These are phyloP conservation scores for Pungitius pungitius DNA, from an alignment of 2,113 vertebrate genomes.

Conservation along the genomic window DNA sequence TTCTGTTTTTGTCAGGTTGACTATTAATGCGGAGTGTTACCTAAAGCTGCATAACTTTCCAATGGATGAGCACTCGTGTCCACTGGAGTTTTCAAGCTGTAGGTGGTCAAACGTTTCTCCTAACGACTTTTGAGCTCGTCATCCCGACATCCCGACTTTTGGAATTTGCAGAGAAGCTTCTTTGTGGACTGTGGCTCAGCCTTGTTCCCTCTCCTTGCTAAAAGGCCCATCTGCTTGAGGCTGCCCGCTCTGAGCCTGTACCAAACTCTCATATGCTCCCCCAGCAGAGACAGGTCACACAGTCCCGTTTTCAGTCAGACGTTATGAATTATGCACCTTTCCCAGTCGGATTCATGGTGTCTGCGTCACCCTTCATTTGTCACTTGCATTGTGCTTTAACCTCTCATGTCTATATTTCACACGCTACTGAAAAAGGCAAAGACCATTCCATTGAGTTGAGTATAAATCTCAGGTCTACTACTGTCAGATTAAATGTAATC, in stretches of 20 bases:
- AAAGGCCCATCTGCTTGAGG: conserved; percentile 69
- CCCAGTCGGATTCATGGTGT: conserved; percentile 63
- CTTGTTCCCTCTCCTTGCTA: conserved; percentile 47
- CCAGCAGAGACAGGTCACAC: conserved; percentile 62
- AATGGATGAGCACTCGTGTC: conserved; percentile 98
- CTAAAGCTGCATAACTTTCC: conserved; percentile 99
- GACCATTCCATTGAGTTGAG: conserved; percentile 51
- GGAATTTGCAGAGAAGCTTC: conserved; percentile 41
- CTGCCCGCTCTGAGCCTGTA: conserved; percentile 56
- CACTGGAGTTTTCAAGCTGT: conserved; percentile 99
- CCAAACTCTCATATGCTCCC: conserved; percentile 62
- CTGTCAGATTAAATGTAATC: conserved; percentile 37
- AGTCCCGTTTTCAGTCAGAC: conserved; percentile 59
- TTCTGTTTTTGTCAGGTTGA: conserved; percentile 88
- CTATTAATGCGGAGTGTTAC: conserved; percentile 99
- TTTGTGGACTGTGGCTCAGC: conserved; percentile 34
- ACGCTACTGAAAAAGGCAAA: conserved; percentile 28
- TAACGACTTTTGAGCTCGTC: conserved; percentile 58
- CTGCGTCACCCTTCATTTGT: conserved; percentile 66
- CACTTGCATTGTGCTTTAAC: conserved; percentile 58
- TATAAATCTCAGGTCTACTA: conserved; percentile 27
- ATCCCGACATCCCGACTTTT: conserved; percentile 68
- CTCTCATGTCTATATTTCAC: conserved; percentile 54
- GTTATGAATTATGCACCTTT: conserved; percentile 63
- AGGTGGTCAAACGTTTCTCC: conserved; percentile 80